These are phyloP conservation scores for Heliconius nattereri DNA, from an alignment of 1,140 invertebrate genomes.

Conservation along the genomic window DNA sequence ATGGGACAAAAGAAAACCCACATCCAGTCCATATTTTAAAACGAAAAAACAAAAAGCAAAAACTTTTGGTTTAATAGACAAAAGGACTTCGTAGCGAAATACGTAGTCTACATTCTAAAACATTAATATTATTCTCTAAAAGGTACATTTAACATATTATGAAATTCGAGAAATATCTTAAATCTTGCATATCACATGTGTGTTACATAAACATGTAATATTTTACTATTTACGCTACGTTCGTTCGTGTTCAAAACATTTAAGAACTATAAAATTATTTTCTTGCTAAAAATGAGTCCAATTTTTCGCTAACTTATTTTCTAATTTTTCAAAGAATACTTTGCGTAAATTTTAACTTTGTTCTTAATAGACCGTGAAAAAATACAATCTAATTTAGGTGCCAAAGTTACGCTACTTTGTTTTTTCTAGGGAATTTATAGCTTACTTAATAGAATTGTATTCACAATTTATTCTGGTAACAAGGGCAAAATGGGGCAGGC, in stretches of 20 bases:
- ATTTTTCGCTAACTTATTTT: background rate
- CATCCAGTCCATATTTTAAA: constrained; percentile 33
- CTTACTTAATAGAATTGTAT: constrained; percentile 43
- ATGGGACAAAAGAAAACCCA: constrained; percentile 35
- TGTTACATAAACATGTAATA: background rate
- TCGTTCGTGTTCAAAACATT: background rate
- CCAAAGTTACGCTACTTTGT: constrained; percentile 23
- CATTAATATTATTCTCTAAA: background rate
- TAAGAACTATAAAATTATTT: background rate
- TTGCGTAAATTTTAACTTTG: constrained; percentile 4
- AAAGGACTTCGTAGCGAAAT: constrained; percentile 29
- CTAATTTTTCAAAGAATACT: background rate
- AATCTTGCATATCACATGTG: background rate
- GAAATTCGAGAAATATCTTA: background rate
- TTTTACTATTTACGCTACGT: background rate
- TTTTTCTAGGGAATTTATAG: constrained; percentile 39
- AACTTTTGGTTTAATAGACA: constrained; percentile 31
- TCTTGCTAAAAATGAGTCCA: background rate
- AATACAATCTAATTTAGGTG: constrained; percentile 26
- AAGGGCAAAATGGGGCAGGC: constrained; percentile 46
- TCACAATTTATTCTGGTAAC: constrained; percentile 48
- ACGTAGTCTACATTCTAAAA: constrained; percentile 16
- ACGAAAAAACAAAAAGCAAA: constrained; percentile 27
- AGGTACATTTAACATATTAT: background rate
- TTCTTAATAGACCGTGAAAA: constrained; percentile 7